Evolutionary conservation across 2,113 vertebrate genomes (phyloP).

Genomic region (Laticauda colubrina): DNA sequence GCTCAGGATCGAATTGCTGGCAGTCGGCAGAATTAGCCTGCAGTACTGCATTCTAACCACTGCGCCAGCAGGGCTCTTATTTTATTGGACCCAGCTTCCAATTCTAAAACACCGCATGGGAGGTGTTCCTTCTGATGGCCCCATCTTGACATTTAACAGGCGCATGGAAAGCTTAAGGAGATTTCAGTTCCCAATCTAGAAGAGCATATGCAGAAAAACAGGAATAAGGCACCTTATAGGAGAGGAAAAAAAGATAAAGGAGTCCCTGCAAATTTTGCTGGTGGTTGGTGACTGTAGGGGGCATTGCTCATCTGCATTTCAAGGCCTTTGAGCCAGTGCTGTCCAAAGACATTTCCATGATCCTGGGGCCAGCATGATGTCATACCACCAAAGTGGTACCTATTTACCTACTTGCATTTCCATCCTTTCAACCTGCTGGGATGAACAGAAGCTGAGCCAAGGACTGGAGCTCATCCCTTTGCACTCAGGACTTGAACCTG

Average conservation of each 20-base stretch:
- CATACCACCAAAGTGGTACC: not conserved
- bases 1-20: no score
- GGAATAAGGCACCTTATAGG: not conserved
- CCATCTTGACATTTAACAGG: not conserved
- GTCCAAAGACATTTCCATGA: not conserved
- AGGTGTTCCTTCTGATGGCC: not conserved
- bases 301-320: no score
- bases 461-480: not conserved
- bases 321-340: not conserved
- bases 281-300: no score
- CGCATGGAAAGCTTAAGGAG: not conserved
- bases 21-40: no score
- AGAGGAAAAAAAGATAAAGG: no score
- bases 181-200: not conserved
- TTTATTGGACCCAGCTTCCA: not conserved
- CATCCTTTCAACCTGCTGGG: not conserved
- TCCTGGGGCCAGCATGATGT: not conserved
- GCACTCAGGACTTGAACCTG: not conserved
- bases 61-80: no score
- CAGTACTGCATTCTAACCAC: no score
- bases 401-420: not conserved
- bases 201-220: not conserved
- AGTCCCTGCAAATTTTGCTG: no score
- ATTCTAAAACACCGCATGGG: not conserved
- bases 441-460: not conserved